Conservation (phyloP, 2,888 invertebrate species). For the Craniophora ligustri region DNA sequence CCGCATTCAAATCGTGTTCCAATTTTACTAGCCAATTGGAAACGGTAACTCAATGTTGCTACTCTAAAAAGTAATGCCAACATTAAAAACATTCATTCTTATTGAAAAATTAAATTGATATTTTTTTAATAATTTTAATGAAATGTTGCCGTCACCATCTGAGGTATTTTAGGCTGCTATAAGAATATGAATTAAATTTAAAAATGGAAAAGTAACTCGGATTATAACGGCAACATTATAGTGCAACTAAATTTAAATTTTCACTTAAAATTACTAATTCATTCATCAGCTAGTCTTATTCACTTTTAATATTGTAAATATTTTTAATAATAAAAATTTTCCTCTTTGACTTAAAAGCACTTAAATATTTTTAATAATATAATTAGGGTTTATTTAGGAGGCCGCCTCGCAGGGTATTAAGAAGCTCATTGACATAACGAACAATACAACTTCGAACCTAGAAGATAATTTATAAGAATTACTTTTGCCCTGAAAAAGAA, state of each 20-base stretch:
- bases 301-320: constrained; percentile 53
- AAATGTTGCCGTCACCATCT: constrained; percentile 44
- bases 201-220: neutral
- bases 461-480: too few relatives aligned
- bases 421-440: neutral
- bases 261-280: constrained; percentile 50
- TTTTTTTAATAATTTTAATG: constrained; percentile 53
- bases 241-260: constrained; percentile 44
- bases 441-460: too few relatives aligned
- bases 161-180: constrained; percentile 22
- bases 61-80: constrained; percentile 31
- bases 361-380: constrained; percentile 51
- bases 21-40: constrained; percentile 48
- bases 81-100: constrained; percentile 27
- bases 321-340: constrained; percentile 56
- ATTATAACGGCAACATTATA: constrained; percentile 26
- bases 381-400: constrained; percentile 34
- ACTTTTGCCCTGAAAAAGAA: too few relatives aligned
- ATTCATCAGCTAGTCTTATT: constrained; percentile 70
- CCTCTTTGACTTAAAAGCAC: constrained; percentile 60
- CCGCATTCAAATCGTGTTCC: constrained; percentile 51
- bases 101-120: constrained; percentile 42
- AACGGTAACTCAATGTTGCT: constrained; percentile 26
- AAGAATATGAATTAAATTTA: constrained; percentile 18
- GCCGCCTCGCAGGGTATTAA: constrained; percentile 16